Evolutionary conservation across 35 echinoderm and acorn worm species (phyloP), one percentile per base, ranked within the genome.

Genomic region (Strongylocentrotus purpuratus): DNA sequence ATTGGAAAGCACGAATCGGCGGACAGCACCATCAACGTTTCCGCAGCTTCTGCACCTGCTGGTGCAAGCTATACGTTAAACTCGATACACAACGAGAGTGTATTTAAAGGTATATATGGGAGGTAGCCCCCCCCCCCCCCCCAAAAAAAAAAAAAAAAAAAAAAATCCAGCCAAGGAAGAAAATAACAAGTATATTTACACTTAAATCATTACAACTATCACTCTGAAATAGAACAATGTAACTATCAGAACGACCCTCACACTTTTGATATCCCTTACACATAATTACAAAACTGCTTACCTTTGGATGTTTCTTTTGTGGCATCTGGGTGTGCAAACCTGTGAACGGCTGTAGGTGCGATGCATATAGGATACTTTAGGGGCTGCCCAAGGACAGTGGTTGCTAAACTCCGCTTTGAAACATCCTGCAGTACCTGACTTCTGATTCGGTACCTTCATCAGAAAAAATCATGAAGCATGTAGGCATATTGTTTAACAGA

Each of bases 341-440:
- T 52, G 59, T 96, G 96, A 18, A 91, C 52, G 25, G 95, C 96
- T 78, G 96, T 48, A 18, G 97, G 97, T 91, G 97, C 86, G 41
- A 96, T 88, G 92, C 97, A 96, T 58, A 97, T 32, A 18, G 97
- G 97, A n/a, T 94, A 96, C 8, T 35, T 22, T 20, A 97, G 94
- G 13, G 86, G 61, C 17, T 97, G 87, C 5, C 97, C 97, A 31
- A 97, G 95, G 32, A 97, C 60, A 52, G 95, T 92, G 13, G 93
- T 91, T 0, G 93, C 52, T 33, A 94, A n/a, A 86, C 94, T 88
- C 11, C 95, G 65, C 4, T 52, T 33, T 46, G 95, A 96, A 33
- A 97, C 88, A 93, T 88, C 87, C 41, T 65, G 55, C n/a, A 97
- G 65, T 8, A 97, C 33, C 47, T 94, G 47, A 9, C 95, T 95